These are phyloP conservation scores for Nycticebus coucang DNA, from an alignment of 2,113 vertebrate species.

Conservation along the genomic window DNA sequence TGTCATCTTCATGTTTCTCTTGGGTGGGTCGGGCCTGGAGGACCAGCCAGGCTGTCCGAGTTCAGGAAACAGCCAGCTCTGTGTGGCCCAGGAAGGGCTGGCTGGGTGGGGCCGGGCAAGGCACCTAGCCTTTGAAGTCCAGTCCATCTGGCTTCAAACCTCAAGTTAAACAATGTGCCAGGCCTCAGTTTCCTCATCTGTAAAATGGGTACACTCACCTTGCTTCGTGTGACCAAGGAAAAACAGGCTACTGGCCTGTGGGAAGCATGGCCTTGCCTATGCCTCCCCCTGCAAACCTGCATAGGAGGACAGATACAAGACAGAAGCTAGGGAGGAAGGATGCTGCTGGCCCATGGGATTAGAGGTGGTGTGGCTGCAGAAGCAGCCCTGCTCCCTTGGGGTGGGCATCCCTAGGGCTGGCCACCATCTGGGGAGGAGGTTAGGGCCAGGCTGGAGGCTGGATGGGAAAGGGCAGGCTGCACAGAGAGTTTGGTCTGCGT, in stretches of 20 bases:
- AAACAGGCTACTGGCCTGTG: rapidly evolving
- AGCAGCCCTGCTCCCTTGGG: too few species aligned
- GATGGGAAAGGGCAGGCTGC: rapidly evolving
- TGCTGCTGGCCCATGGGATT: too few species aligned
- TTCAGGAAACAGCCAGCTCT: background rate
- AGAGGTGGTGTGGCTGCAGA: rapidly evolving
- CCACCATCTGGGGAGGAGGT: background rate
- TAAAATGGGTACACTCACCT: background rate
- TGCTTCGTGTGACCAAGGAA: background rate
- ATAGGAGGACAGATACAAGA: rapidly evolving
- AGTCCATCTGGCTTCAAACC: background rate
- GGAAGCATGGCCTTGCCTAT: rapidly evolving
- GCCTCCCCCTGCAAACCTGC: background rate
- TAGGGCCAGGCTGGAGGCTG: background rate
- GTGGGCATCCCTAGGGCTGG: background rate
- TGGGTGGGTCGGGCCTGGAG: background rate
- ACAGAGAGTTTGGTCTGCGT: background rate
- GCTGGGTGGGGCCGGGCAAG: background rate
- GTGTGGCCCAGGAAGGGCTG: background rate
- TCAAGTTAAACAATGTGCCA: background rate
- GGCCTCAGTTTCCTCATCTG: background rate
- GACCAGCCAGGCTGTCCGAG: background rate
- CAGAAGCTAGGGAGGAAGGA: rapidly evolving
- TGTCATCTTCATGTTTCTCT: background rate
- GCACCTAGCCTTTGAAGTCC: background rate